Percentiles rank a stretch among this genome's conserved stretches.
These are phyloP conservation scores for Rhincodon typus DNA, from an alignment of 2,797 vertebrate genomes.

Conservation along the genomic window DNA sequence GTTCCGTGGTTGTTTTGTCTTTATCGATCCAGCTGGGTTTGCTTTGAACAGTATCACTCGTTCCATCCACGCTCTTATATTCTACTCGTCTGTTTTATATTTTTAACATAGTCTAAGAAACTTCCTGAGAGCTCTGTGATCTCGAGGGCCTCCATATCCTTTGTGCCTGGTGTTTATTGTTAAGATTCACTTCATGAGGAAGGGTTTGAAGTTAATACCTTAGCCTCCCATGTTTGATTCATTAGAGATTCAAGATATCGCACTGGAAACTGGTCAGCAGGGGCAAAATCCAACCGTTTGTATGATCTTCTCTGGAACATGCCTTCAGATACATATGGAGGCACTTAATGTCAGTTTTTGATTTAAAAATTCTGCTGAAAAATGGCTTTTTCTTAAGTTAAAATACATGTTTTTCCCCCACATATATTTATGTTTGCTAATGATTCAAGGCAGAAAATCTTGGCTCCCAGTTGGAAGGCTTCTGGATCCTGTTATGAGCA, in stretches of 20 bases:
- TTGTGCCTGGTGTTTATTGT: not conserved
- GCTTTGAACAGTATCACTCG: not conserved
- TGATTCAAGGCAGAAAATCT: not conserved
- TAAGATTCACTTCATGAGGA: not conserved
- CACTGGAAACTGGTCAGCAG: not conserved
- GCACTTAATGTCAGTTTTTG: not conserved
- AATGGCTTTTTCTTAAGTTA: not conserved
- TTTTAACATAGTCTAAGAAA: not conserved
- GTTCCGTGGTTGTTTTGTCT: not conserved
- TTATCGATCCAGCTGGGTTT: not conserved
- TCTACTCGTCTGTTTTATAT: not conserved
- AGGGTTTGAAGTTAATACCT: not conserved
- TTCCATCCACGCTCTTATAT: not conserved
- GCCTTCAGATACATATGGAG: not conserved
- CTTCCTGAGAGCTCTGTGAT: not conserved
- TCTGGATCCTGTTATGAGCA: not conserved
- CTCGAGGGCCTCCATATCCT: not conserved
- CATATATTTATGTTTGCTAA: not conserved
- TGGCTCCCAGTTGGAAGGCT: not conserved
- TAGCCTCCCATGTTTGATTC: not conserved
- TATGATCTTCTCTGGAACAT: not conserved
- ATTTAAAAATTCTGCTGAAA: not conserved
- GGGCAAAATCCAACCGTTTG: not conserved
- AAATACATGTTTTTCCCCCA: not conserved
- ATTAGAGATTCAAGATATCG: not conserved